Evolutionary conservation across 2,113 vertebrate species (phyloP).

Genomic region (Planiliza haematocheilus): DNA sequence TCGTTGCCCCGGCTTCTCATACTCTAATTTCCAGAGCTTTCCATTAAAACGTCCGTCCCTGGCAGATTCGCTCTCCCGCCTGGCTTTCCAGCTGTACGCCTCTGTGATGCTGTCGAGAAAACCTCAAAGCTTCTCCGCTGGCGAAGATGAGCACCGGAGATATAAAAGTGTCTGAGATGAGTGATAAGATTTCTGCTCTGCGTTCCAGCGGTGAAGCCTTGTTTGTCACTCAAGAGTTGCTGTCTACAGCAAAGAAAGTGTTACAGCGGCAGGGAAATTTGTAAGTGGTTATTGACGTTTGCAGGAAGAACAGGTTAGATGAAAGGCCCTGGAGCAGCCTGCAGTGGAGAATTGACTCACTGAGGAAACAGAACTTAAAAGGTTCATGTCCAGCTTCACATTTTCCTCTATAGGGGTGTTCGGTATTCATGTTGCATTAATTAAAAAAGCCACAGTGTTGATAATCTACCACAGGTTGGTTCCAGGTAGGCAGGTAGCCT

Average conservation of each 20-base stretch:
- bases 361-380: not conserved
- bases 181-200: constrained; percentile 56
- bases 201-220: constrained; percentile 37
- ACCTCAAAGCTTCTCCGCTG: constrained; percentile 63
- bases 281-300: constrained; percentile 25
- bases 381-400: not conserved
- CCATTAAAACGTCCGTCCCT: constrained; percentile 57
- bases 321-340: not conserved
- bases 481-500: not conserved
- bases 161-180: constrained; percentile 62
- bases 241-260: not conserved
- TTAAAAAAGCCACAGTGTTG: no score
- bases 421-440: no score
- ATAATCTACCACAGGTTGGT: not conserved
- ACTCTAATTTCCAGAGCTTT: constrained; percentile 42
- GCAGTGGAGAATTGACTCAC: not conserved
- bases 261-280: not conserved
- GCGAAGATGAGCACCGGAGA: constrained; percentile 50
- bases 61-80: constrained; percentile 33
- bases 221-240: constrained; percentile 17
- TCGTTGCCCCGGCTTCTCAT: constrained; percentile 53
- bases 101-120: constrained; percentile 31
- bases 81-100: constrained; percentile 41
- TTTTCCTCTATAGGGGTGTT: not conserved
- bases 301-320: constrained; percentile 5